Base-by-base conservation (phyloP, 2,113 vertebrate species). In the Andinoacara biseriatus region DNA sequence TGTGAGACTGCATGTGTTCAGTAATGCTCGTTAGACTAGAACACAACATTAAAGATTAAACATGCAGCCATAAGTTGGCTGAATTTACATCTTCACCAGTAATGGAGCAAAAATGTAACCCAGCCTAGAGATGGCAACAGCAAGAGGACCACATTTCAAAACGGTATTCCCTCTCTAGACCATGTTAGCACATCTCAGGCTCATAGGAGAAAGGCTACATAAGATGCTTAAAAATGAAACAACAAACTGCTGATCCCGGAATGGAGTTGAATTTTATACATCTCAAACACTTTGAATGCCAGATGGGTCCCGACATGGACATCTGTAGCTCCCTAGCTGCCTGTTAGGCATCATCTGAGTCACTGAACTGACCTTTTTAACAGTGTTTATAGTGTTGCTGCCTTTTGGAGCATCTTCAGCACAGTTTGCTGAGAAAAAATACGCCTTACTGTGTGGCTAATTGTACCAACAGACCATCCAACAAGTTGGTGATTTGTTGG, bases 271-370 rank as follows among this genome's bases (percentile, higher is more conserved):
- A 14, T 72, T 52, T 72, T 52, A 54, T 2, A 2, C 8, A 29
- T 31, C 6, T 72, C 46, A 26, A 54, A 33, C 26, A 0, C 31
- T 54, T 5, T 72, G 0, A 72, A 72, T 2, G 67, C 6, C 0
- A 1, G 26, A 5, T n/a, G 10, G 67, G 17, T 31, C 3, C 67
- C 20, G 10, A 54, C 46, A 72, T 52, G 65, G 18, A 54, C 26
- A n/a, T 8, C 67, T 3, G 24, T 72, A n/a, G 46, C 46, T 72
- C 46, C 46, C 26, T 14, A 18, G 46, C 26, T 33, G 26, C 26
- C 46, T 72, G 26, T 9, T 72, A 54, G 67, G 67, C 2, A 54
- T 54, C 52, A 52, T 54, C 26, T 33, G 10, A 54, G 46, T 54
- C 0, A 46, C 46, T 33, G 1, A 72, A 29, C 63, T 72, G 65